phyloP scores from a whole-genome alignment of 1,140 invertebrate species.

The Lineus longissimus region DNA sequence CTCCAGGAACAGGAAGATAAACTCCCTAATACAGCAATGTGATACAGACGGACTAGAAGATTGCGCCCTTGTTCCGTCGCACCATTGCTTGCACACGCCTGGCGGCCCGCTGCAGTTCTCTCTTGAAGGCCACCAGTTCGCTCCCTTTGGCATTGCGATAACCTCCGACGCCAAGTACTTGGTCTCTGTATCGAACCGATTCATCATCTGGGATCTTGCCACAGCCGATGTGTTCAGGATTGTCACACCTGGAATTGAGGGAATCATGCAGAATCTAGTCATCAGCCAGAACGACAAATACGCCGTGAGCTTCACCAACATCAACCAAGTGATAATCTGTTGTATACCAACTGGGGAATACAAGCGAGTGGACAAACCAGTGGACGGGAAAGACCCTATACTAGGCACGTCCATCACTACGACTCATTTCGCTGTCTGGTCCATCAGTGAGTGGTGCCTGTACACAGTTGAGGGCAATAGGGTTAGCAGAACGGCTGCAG shows the following conservation, averaged over 20 bases:
- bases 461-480: conserved; percentile 36
- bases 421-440: conserved; percentile 45
- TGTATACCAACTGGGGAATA: conserved; percentile 58
- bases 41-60: conserved; percentile 75
- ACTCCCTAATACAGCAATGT: conserved; percentile 79
- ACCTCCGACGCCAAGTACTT: conserved; percentile 91
- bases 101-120: conserved; percentile 97
- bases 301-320: conserved; percentile 93
- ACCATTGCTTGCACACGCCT: conserved; percentile 94
- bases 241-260: conserved; percentile 81
- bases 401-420: conserved; percentile 35
- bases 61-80: conserved; percentile 85
- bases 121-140: conserved; percentile 95
- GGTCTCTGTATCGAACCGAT: conserved; percentile 92
- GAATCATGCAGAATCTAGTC: conserved; percentile 92
- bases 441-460: conserved; percentile 37
- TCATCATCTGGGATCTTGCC: conserved; percentile 91
- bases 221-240: conserved; percentile 47
- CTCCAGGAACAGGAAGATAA: conserved; percentile 65
- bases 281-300: conserved; percentile 93
- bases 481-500: background rate
- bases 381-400: conserved; percentile 57
- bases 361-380: conserved; percentile 75
- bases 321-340: conserved; percentile 68
- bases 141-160: conserved; percentile 89